Evolutionary conservation across 2,888 invertebrate species (phyloP).

Genomic region (Tenthredo scrophulariae): DNA sequence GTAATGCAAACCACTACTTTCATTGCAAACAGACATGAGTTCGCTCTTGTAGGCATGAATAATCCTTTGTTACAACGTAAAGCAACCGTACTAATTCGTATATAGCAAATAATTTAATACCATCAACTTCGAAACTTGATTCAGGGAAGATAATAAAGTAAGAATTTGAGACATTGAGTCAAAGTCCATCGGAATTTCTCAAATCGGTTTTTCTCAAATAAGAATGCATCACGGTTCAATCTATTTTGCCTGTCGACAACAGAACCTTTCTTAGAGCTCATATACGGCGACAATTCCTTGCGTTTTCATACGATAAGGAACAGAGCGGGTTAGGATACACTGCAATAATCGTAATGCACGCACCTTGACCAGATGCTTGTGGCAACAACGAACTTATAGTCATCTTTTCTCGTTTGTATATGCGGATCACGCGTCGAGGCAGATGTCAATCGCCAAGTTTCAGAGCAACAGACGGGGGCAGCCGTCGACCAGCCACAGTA

Average conservation of each 20-base stretch:
- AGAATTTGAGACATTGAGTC: not conserved
- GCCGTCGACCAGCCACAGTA: not conserved
- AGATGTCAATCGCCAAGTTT: constrained; percentile 48
- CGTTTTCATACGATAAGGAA: not conserved
- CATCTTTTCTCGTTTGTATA: constrained; percentile 4
- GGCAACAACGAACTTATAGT: constrained; percentile 21
- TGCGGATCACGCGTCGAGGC: constrained; percentile 44
- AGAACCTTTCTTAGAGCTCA: not conserved
- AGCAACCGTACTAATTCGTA: not conserved
- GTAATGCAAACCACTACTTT: constrained; percentile 33
- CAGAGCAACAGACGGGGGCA: constrained; percentile 15
- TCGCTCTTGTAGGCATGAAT: not conserved
- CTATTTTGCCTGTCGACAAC: not conserved
- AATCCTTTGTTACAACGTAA: not conserved
- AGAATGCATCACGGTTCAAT: not conserved
- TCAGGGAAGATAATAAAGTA: not conserved
- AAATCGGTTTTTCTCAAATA: not conserved
- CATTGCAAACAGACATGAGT: not conserved
- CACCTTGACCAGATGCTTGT: constrained; percentile 35
- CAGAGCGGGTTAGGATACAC: not conserved
- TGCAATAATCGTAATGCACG: constrained; percentile 1
- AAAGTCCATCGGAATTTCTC: not conserved
- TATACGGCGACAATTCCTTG: not conserved
- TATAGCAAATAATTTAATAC: not conserved
- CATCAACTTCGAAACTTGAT: not conserved